Evolutionary conservation across 2,888 invertebrate genomes (phyloP).

Genomic region (Microplitis deprimator): DNA sequence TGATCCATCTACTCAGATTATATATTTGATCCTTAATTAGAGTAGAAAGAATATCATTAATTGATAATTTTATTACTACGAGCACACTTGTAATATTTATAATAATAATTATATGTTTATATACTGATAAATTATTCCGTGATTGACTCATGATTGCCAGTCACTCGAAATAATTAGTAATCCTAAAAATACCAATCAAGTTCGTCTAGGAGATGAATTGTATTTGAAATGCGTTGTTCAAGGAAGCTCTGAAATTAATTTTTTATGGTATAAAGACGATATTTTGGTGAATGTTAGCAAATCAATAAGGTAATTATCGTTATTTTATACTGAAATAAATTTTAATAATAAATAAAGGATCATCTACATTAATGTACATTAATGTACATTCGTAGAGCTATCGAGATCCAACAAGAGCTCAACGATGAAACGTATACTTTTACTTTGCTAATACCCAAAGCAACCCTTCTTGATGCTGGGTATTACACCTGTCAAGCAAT

Average conservation of each 20-base stretch:
- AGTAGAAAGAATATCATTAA: too few species aligned
- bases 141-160: conserved; percentile 54
- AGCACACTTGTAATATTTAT: too few species aligned
- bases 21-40: too few species aligned
- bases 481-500: conserved; percentile 85
- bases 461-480: conserved; percentile 81
- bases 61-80: too few species aligned
- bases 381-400: conserved; percentile 58
- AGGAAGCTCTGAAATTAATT: conserved; percentile 82
- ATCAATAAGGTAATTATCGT: conserved; percentile 77
- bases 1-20: too few species aligned
- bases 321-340: neutral
- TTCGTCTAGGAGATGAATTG: conserved; percentile 83
- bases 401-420: conserved; percentile 70
- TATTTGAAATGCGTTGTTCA: conserved; percentile 84
- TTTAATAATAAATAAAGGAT: neutral
- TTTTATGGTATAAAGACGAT: conserved; percentile 88
- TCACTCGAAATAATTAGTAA: conserved; percentile 64
- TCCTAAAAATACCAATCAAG: conserved; percentile 63
- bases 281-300: conserved; percentile 82
- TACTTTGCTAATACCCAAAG: conserved; percentile 80
- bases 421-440: conserved; percentile 78
- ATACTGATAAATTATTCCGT: too few species aligned
- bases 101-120: too few species aligned
- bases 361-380: neutral